Evolutionary conservation across 1,140 invertebrate genomes (phyloP), one percentile per base, ranked within the genome.

Genomic region (Dolichoris vasculosae): DNA sequence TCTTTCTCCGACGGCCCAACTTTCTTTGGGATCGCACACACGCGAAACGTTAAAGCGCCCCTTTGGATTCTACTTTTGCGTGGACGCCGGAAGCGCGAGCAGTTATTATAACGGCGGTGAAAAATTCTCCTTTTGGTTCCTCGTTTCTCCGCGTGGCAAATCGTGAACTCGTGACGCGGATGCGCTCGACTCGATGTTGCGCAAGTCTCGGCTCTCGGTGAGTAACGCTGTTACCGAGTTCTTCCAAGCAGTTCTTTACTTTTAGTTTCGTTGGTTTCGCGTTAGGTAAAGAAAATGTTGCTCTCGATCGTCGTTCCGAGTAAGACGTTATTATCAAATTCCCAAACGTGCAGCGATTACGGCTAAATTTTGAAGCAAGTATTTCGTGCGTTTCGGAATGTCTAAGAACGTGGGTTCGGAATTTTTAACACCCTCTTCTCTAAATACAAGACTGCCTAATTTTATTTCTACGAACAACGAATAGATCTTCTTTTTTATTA

Each of bases 91-190:
- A 2, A 7, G 48, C 48, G 48, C 48, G 20, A 9, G 15, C 4
- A 1, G 23, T 26, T 59, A 40, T 73, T 43, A 73, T 43, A 73
- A 43, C 20, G 38, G 2, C 69, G 20, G 43, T 73, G 69, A 40
- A 73, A 43, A 73, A 73, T 43, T 15, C 7, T 69, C 38, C 38
- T 9, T 40, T 43, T 20, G 38, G 40, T 43, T 73, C 69, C 69
- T 71, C 69, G 43, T 73, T 73, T 73, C 69, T 73, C 38, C 23
- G 6, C 6, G 30, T 43, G 38, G 69, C 35, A 73, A 73, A 73
- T 43, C 38, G 38, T 73, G 69, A 73, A n/a, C 38, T 73, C 69
- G 69, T 73, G 69, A 73, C 38, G 69, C 69, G 69, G 69, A 73
- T 73, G 69, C 69, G 38, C 69, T 73, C 69, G 69, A 11, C 8